Conservation (phyloP, 2,113 vertebrate species). For the Ceyx margarethae region DNA sequence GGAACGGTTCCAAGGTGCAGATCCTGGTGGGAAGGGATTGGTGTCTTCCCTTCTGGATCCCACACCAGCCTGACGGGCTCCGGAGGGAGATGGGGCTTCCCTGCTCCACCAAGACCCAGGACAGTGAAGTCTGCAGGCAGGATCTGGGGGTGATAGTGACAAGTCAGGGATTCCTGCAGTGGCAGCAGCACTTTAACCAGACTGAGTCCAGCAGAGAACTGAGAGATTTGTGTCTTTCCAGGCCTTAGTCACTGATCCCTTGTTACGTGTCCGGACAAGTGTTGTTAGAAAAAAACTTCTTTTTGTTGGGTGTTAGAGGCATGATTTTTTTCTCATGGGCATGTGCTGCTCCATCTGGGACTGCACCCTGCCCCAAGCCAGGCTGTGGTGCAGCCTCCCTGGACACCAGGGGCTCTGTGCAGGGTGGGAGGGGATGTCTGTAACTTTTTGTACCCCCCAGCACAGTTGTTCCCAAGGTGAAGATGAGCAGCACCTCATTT, state of each 20-base stretch:
- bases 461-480: background rate
- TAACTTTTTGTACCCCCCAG: background rate
- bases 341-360: background rate
- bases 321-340: background rate
- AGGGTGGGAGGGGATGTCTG: constrained; percentile 16
- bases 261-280: background rate
- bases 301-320: background rate
- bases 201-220: background rate
- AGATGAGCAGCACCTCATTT: background rate
- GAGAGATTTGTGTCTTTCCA: background rate
- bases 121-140: background rate
- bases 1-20: background rate
- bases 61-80: background rate
- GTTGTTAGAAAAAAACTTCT: background rate
- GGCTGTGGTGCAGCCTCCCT: background rate
- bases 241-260: background rate
- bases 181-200: background rate
- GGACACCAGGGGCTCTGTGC: background rate
- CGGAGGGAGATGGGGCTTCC: background rate
- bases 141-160: background rate
- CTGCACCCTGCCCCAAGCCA: background rate
- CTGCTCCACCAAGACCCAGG: background rate
- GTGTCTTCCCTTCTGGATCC: background rate
- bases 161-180: background rate
- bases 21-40: background rate